phyloP scores from a whole-genome alignment of 2,888 invertebrate species.

The Sarcophaga caerulescens region DNA sequence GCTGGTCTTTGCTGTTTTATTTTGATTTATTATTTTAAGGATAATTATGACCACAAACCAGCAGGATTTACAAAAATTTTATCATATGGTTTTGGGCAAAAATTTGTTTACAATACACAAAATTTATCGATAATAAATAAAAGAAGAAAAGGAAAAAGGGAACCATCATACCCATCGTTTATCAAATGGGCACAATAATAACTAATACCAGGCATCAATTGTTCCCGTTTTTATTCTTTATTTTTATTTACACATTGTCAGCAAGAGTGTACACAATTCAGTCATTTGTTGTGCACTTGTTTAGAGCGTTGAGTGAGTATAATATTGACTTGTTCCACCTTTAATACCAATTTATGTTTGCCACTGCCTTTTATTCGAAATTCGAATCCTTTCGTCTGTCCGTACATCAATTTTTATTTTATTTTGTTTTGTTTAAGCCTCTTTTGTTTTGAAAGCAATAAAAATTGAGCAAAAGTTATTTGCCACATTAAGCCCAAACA shows the following conservation, averaged over 20 bases:
- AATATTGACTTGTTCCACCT: slow-evolving; percentile 61
- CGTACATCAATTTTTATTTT: slow-evolving; percentile 5
- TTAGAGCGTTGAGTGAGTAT: slow-evolving; percentile 29
- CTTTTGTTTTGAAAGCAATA: slow-evolving; percentile 78
- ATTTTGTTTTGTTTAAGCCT: slow-evolving; percentile 75
- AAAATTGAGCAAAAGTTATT: slow-evolving; percentile 70
- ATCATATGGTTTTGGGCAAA: slow-evolving; percentile 26
- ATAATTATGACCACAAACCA: slow-evolving; percentile 62
- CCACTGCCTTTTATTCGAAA: neutral
- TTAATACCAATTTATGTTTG: slow-evolving; percentile 1
- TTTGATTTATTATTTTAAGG: slow-evolving; percentile 63
- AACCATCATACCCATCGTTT: slow-evolving; percentile 28
- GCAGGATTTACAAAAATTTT: slow-evolving; percentile 32
- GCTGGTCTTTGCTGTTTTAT: slow-evolving; percentile 45
- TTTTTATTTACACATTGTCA: neutral
- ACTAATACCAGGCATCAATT: slow-evolving; percentile 35
- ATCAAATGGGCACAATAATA: slow-evolving; percentile 28
- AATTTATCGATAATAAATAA: slow-evolving; percentile 38
- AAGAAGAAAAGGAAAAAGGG: slow-evolving; percentile 3
- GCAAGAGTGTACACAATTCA: slow-evolving; percentile 26
- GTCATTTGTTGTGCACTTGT: slow-evolving; percentile 44
- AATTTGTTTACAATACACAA: slow-evolving; percentile 51
- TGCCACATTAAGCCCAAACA: slow-evolving; percentile 65
- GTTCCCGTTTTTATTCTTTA: slow-evolving; percentile 22
- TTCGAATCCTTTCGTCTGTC: neutral